These are phyloP conservation scores for Calcarius lapponicus DNA, from an alignment of 2,797 vertebrate species.

Conservation along the genomic window DNA sequence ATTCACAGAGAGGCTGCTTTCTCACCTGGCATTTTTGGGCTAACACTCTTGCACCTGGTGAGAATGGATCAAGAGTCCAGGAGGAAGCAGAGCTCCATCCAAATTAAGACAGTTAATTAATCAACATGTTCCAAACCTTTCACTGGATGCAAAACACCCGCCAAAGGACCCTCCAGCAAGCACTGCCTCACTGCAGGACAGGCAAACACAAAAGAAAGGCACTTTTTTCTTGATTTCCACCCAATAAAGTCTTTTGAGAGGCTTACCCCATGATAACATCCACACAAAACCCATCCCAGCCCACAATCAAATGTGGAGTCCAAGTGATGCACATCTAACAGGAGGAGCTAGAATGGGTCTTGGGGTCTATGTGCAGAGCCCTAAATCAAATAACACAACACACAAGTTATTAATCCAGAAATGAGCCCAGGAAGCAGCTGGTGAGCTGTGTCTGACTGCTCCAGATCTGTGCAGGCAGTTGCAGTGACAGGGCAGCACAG, in stretches of 20 bases:
- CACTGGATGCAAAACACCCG: neutral
- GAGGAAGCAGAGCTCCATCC: neutral
- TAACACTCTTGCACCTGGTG: neutral
- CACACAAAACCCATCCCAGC: neutral
- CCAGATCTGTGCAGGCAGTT: fast-evolving
- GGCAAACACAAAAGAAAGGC: fast-evolving
- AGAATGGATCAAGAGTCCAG: neutral
- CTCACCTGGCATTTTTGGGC: neutral
- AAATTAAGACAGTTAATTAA: neutral
- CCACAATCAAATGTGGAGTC: neutral
- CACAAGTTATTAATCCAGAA: neutral
- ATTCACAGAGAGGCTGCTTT: neutral
- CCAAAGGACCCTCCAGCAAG: neutral
- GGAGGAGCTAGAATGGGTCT: neutral
- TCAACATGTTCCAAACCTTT: neutral
- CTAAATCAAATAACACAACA: neutral
- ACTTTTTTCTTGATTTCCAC: neutral
- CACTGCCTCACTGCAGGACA: neutral
- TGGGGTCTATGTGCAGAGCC: neutral
- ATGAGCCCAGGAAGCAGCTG: neutral
- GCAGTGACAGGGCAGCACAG: neutral
- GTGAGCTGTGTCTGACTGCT: neutral
- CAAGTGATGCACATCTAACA: neutral
- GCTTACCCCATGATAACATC: fast-evolving
- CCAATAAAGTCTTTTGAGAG: neutral